Percentiles rank a stretch among this genome's conserved stretches.
These are phyloP conservation scores for Phyllostomus hastatus DNA, from an alignment of 2,113 vertebrate genomes.

Conservation along the genomic window DNA sequence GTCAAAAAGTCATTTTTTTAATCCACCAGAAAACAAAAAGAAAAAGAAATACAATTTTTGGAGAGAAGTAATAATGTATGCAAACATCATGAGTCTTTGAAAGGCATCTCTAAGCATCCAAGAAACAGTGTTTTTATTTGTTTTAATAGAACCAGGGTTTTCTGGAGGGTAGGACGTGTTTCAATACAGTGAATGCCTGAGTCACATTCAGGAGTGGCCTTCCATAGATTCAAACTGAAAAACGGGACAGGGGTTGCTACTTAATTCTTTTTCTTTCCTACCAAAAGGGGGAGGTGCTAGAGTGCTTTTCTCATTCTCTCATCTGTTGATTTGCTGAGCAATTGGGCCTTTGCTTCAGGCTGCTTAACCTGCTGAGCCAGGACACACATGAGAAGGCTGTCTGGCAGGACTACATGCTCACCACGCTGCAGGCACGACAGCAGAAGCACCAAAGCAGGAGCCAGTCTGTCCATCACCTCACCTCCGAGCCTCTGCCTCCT, in stretches of 20 bases:
- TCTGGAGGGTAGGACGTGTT: not conserved
- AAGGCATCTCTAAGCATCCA: not conserved
- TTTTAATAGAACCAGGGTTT: not conserved
- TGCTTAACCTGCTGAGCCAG: not conserved
- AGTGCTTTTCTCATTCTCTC: not conserved
- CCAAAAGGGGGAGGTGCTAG: not conserved
- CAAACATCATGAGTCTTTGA: not conserved
- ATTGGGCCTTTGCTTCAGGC: not conserved
- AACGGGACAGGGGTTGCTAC: not conserved
- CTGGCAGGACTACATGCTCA: not conserved
- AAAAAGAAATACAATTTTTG: not conserved
- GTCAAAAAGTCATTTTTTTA: not conserved
- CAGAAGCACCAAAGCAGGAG: not conserved
- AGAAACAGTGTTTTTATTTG: not conserved
- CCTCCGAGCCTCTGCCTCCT: not conserved
- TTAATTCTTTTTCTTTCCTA: not conserved
- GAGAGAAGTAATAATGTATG: not conserved
- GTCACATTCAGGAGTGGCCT: not conserved
- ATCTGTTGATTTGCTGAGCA: not conserved
- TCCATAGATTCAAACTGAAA: not conserved
- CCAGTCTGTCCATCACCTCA: too few relatives aligned
- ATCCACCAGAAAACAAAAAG: not conserved
- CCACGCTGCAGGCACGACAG: fast-evolving
- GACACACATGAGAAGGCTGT: not conserved
- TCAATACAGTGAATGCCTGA: not conserved